A percentile compares a stretch with the other conserved stretches of the same genome.
These are phyloP conservation scores for Pachycephala philippinensis DNA, from an alignment of 2,113 vertebrate species.

Conservation along the genomic window DNA sequence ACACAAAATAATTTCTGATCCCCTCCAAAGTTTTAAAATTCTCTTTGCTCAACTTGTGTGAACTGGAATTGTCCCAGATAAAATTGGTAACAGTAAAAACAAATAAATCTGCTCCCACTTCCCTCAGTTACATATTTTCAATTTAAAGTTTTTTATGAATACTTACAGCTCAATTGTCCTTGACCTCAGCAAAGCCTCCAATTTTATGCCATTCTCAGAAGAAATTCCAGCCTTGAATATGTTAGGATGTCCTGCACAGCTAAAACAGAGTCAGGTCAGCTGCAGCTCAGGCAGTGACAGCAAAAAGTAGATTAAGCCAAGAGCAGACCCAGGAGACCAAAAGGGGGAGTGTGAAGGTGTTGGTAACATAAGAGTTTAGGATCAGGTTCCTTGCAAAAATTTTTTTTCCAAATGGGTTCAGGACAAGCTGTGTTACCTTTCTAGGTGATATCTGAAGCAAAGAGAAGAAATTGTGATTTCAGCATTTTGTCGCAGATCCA, in stretches of 20 bases:
- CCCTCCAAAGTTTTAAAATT: neutral
- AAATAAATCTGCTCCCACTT: neutral
- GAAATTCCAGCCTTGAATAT: neutral
- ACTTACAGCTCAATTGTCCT: rapidly evolving
- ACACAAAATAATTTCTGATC: neutral
- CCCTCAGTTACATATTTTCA: neutral
- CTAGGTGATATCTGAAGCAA: neutral
- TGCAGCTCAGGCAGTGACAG: neutral
- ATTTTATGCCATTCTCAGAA: neutral
- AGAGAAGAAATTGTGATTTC: neutral
- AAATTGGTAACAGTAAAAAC: neutral
- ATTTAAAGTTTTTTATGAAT: neutral
- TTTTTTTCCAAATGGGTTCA: neutral
- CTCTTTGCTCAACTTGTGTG: neutral
- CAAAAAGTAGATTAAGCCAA: neutral
- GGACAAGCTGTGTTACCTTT: neutral
- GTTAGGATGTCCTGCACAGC: neutral
- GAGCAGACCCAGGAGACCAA: neutral
- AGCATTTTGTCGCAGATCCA: neutral
- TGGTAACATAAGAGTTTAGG: neutral
- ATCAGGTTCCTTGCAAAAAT: neutral
- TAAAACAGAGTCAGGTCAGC: neutral
- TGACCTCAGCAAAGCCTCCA: neutral
- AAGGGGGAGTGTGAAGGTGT: neutral
- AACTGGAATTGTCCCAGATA: neutral